These are phyloP conservation scores for Omphaloscelis lunosa DNA, from an alignment of 2,888 invertebrate species.

Conservation along the genomic window DNA sequence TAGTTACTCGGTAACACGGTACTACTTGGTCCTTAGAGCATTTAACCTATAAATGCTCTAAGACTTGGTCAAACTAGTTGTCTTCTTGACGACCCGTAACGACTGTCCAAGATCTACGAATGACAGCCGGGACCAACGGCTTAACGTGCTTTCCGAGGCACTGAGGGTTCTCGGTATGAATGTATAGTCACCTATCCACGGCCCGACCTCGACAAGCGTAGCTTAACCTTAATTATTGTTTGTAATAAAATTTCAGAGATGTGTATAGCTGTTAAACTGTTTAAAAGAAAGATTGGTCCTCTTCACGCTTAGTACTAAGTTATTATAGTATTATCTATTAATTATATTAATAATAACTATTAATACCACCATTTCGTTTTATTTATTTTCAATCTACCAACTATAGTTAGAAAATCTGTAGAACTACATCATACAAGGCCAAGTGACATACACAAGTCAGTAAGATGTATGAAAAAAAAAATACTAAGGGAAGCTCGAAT, in stretches of 20 bases:
- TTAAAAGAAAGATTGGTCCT: conserved; percentile 23
- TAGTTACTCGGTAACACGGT: too few species aligned
- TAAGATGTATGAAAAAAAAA: too few species aligned
- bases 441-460: too few species aligned
- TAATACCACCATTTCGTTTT: conserved; percentile 54
- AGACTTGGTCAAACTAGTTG: too few species aligned
- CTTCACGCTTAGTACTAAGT: conserved; percentile 66
- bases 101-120: neutral
- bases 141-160: too few species aligned
- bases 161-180: too few species aligned
- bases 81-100: neutral
- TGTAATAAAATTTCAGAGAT: neutral
- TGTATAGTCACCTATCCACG: too few species aligned
- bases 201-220: too few species aligned
- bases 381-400: conserved; percentile 20
- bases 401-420: neutral
- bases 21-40: too few species aligned
- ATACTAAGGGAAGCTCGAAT: too few species aligned
- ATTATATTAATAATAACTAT: conserved; percentile 64
- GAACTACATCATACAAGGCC: neutral
- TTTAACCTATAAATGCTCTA: too few species aligned
- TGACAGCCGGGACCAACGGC: neutral
- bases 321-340: conserved; percentile 69
- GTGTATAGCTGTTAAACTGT: neutral
- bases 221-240: neutral